phyloP scores from a whole-genome alignment of 2,113 vertebrate species.

The Rhinopomastus cyanomelas region DNA sequence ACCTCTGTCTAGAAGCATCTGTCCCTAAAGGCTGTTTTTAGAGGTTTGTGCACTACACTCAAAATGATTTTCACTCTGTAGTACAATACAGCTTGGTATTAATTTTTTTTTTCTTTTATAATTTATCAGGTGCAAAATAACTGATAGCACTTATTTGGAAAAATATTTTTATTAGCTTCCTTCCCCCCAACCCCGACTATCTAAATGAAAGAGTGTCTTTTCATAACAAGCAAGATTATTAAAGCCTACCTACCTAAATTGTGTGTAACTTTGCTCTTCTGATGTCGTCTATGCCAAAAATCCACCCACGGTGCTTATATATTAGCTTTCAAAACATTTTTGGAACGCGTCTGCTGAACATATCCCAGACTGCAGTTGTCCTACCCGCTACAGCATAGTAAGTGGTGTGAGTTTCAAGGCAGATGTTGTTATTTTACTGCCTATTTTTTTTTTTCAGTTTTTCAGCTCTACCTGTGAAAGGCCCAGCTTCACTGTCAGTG shows the following conservation, averaged over 20 bases:
- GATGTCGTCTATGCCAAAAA: background rate
- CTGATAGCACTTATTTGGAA: background rate
- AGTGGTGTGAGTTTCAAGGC: background rate
- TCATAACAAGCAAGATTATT: background rate
- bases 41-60: background rate
- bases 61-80: background rate
- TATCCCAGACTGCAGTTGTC: background rate
- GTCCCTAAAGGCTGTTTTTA: background rate
- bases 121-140: background rate
- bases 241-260: background rate
- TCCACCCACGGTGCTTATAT: background rate
- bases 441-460: background rate
- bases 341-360: background rate
- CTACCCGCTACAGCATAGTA: background rate
- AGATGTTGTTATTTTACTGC: background rate
- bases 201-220: background rate
- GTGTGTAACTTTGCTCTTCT: background rate
- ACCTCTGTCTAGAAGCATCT: background rate
- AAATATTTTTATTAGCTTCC: background rate
- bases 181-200: background rate
- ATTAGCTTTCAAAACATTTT: slow-evolving; percentile 1
- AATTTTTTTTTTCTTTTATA: background rate
- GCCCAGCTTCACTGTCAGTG: background rate
- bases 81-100: background rate
- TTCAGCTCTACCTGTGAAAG: background rate